These are phyloP conservation scores for Delphinapterus leucas DNA, from an alignment of 2,113 vertebrate species.

Conservation along the genomic window DNA sequence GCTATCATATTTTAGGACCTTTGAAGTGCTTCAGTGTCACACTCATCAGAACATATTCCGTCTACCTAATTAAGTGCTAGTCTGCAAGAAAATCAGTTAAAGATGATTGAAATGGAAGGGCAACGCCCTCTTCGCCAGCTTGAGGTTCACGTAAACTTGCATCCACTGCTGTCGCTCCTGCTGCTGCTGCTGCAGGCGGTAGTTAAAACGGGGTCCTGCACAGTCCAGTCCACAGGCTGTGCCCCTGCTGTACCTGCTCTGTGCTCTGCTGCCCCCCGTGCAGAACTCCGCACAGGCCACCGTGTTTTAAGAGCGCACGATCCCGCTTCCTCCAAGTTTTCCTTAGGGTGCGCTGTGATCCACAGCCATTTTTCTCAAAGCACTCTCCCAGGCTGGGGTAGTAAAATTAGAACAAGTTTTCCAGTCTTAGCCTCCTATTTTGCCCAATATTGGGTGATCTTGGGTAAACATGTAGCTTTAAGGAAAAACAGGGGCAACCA, in stretches of 20 bases:
- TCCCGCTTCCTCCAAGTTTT: neutral
- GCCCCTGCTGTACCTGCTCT: neutral
- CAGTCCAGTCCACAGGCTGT: neutral
- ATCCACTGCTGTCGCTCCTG: no score
- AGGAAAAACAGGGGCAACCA: neutral
- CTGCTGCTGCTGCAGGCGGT: neutral
- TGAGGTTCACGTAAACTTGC: neutral
- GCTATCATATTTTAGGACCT: neutral
- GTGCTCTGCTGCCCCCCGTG: no score
- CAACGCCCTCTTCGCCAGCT: neutral
- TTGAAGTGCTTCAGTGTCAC: neutral
- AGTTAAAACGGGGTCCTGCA: no score
- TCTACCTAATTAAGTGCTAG: neutral
- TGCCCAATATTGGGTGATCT: neutral
- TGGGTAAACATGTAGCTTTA: neutral
- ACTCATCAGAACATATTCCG: neutral
- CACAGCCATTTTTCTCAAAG: neutral
- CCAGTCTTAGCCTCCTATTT: neutral
- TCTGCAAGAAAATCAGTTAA: neutral
- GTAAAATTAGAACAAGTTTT: neutral
- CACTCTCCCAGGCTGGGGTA: neutral
- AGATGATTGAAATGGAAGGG: neutral
- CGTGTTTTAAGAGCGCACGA: neutral
- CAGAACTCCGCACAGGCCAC: neutral
- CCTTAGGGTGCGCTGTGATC: accelerated